Evolutionary conservation across 1,140 invertebrate genomes (phyloP), one percentile per base, ranked within the genome.

Genomic region (Carcinoscorpius rotundicauda): DNA sequence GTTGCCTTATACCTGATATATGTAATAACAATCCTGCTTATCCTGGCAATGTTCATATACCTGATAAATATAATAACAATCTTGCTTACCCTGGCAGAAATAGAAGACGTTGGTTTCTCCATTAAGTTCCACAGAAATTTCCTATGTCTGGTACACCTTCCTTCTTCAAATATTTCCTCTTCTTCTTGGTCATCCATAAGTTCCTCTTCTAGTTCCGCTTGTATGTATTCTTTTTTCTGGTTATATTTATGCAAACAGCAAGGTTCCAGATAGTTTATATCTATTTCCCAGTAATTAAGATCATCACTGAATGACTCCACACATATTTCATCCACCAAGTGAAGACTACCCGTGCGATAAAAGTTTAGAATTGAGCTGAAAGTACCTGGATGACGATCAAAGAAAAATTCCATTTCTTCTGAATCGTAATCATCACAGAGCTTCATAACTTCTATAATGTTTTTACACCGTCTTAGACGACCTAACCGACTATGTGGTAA

Each of bases 161-260:
- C 93, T 69, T 93, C 88, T 49, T 94, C 94, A 76, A 97, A 98
- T 75, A 97, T 91, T 76, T 98, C 94, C 76, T 95, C 92, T 74
- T 97, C 93, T 5, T 93, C 82, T 76, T 29, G 29, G 29, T 90
- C 79, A 60, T 98, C 80, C 55, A 90, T 93, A 77, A 98, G 94
- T 79, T 98, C 95, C 77, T 98, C 98, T 59, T 93, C 82, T 89
- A 98, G 98, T 78, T 98, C 95, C 80, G 98, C 95, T 79, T 96
- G 92, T 3, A 98, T 94, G 76, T 97, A 91, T 78, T 98, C 95
- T 77, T 97, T 98, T 65, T 93, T 82, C 79, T 98, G 95, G 78
- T 98, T 93, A 78, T 98, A 98, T 75, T 97, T 97, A 81, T 98
- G 94, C 78, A 98, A 95, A 78, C 95, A 98, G 78, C 95, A 98